Evolutionary conservation across 2,113 vertebrate genomes (phyloP).

Genomic region (Sylvilagus bachmani): DNA sequence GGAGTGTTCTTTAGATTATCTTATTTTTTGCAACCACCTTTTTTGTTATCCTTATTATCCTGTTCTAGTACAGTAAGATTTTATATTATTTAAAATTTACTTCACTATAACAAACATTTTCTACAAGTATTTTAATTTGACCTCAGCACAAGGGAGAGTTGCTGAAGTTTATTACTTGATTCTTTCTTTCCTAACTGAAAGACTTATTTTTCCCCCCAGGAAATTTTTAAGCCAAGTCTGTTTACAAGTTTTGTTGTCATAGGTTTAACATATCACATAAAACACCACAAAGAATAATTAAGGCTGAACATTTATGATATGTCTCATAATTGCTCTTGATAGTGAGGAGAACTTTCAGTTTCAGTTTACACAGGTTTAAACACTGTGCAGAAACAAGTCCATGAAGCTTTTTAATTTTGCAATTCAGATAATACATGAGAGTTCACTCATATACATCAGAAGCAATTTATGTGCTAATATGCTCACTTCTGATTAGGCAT

Average conservation of each 20-base stretch:
- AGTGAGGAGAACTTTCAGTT: not conserved
- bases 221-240: not conserved
- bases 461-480: slow-evolving; percentile 50
- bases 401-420: slow-evolving; percentile 42
- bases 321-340: slow-evolving; percentile 27
- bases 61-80: not conserved
- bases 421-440: not conserved
- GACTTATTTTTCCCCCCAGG: not conserved
- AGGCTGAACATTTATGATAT: not conserved
- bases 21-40: not conserved
- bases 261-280: not conserved
- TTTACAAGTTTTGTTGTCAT: slow-evolving; percentile 41
- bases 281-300: slow-evolving; percentile 11
- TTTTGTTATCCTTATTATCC: not conserved
- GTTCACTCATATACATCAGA: not conserved
- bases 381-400: not conserved
- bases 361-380: slow-evolving; percentile 22
- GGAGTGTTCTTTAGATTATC: not conserved
- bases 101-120: not conserved
- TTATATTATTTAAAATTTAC: not conserved
- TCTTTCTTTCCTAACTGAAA: slow-evolving; percentile 27
- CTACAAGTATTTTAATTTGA: not conserved
- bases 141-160: not conserved
- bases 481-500: not conserved
- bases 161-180: not conserved